Evolutionary conservation across 2,113 vertebrate genomes (phyloP), one percentile per base, ranked within the genome.

Genomic region (Bathybates hornii): DNA sequence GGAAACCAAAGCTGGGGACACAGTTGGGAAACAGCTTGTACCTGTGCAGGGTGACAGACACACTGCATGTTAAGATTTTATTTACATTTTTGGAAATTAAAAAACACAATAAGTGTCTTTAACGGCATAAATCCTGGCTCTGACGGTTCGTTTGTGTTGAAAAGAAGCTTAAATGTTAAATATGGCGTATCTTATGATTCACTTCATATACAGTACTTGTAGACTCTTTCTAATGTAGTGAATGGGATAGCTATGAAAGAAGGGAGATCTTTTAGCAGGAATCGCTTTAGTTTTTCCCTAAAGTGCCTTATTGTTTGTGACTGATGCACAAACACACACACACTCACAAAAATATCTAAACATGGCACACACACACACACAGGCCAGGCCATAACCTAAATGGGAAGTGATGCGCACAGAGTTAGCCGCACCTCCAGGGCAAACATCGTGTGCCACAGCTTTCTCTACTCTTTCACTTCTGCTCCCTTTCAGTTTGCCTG

Each of bases 1-100:
- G 98, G 95, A 99, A 99, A 10, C 98, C 99, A 78, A 99, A 99
- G 84, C 98, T 98, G 1, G 99, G 98, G 80, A 98, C 97, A 0
- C 99, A 99, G 92, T 97, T 97, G 45, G 98, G 97, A 90, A 99
- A 99, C 2, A 96, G 94, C 89, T 99, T 99, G 93, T 98, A 99
- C 79, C 99, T 99, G 91, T 32, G 57, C 2, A 16, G 43, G 21
- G 11, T 6, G 50, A 84, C 24, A 41, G 32, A 32, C 27, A 50
- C 9, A 78, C 2, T 32, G 71, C 27, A 78, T 2, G 45, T 78
- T 78, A 78, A 19, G 73, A 32, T 48, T 76, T 19, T 48, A 76
- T 29, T 48, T 48, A 48, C 14, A 19, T 76, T 76, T 76, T 76
- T 19, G 34, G 10, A 68, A 7, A 76, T 48, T 29, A 29, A 76